phyloP scores from a whole-genome alignment of 2,113 vertebrate species.

The Cisticola juncidis region DNA sequence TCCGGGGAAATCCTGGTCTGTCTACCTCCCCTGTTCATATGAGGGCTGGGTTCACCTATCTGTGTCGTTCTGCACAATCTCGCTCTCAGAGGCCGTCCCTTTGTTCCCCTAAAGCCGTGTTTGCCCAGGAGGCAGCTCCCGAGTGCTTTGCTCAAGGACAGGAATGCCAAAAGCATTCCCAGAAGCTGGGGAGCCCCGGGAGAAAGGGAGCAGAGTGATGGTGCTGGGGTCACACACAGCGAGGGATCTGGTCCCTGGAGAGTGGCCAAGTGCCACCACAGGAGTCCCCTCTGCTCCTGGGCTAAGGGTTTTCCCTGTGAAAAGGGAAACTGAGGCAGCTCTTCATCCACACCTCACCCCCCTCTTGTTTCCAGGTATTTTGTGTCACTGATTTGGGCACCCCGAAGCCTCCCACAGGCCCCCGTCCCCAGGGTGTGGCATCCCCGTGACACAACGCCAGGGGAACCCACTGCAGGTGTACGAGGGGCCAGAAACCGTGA shows the following conservation, averaged over 20 bases:
- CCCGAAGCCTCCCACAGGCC: rapidly evolving
- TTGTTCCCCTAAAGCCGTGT: not conserved
- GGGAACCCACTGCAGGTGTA: rapidly evolving
- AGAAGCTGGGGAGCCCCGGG: not conserved
- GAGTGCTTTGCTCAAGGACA: not conserved
- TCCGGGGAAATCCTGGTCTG: not conserved
- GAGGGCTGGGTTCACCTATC: not conserved
- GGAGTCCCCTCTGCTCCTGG: not conserved
- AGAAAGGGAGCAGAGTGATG: not conserved
- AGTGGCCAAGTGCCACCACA: not conserved
- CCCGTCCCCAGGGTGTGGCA: rapidly evolving
- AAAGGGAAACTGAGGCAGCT: not conserved
- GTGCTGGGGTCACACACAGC: not conserved
- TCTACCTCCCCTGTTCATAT: not conserved
- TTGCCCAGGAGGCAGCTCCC: not conserved
- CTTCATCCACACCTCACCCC: not conserved
- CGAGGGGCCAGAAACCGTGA: not conserved
- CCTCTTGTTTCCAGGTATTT: not conserved
- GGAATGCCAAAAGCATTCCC: not conserved
- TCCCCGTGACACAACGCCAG: rapidly evolving
- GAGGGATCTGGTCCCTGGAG: rapidly evolving
- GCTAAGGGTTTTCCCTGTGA: not conserved
- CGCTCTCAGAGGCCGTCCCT: not conserved
- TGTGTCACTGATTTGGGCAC: not conserved
- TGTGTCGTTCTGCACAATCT: not conserved